Percentiles rank a stretch among this genome's conserved stretches.
Conservation (phyloP, 2,797 vertebrate genomes). For the Cygnus olor region DNA sequence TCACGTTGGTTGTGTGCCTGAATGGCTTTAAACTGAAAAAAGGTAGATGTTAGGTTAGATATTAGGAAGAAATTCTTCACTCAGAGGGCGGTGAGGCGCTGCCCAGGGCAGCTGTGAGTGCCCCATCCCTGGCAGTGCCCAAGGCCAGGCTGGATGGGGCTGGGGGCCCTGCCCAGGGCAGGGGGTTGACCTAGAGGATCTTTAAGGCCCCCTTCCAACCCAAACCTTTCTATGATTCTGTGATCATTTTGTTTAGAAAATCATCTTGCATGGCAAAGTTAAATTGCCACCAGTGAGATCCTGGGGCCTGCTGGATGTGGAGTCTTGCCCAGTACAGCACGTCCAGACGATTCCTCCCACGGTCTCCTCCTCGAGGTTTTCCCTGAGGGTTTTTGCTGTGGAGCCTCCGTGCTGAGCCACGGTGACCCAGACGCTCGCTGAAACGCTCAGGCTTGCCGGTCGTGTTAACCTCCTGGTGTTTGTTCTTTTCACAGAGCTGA, state of each 20-base stretch:
- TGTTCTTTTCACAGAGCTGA: conserved; percentile 85
- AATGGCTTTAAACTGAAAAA: too few relatives aligned
- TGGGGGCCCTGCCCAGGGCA: too few relatives aligned
- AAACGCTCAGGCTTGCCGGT: rapidly evolving
- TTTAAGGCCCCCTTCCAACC: too few relatives aligned
- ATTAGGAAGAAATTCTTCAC: too few relatives aligned
- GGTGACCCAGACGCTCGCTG: rapidly evolving
- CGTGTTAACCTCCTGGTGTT: not conserved
- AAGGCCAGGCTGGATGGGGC: too few relatives aligned
- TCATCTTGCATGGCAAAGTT: not conserved
- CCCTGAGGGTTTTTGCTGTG: not conserved
- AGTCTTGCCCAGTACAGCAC: not conserved
- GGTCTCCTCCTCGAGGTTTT: not conserved
- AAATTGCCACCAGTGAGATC: not conserved
- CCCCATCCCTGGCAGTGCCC: too few relatives aligned
- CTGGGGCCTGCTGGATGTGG: not conserved
- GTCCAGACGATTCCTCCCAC: not conserved
- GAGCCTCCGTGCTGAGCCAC: not conserved
- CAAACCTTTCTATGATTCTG: too few relatives aligned
- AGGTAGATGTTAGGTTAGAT: too few relatives aligned
- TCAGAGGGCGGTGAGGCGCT: too few relatives aligned
- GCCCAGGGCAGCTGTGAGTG: too few relatives aligned
- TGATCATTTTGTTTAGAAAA: too few relatives aligned
- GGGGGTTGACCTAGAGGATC: too few relatives aligned
- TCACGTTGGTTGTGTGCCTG: not conserved